Conservation (phyloP, 2,113 vertebrate species). For the Grantiella picta region DNA sequence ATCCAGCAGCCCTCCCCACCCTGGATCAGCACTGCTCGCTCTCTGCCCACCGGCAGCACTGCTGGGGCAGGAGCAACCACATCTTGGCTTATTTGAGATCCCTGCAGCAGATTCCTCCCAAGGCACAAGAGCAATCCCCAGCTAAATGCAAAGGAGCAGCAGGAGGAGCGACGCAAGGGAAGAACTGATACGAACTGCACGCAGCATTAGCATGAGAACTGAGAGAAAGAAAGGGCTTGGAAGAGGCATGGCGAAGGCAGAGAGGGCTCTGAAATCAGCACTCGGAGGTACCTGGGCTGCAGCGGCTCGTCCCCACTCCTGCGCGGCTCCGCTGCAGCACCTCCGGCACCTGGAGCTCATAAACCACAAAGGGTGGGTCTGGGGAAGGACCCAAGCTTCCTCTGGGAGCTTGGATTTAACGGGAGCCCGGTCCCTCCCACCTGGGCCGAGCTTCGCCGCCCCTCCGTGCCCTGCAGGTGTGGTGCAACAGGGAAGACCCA, state of each 20-base stretch:
- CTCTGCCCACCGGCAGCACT: neutral
- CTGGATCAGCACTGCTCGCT: accelerated
- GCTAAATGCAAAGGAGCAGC: neutral
- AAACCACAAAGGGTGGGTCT: neutral
- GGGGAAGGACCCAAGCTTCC: neutral
- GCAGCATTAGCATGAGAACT: accelerated
- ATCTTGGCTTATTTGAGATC: neutral
- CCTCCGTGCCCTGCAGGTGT: neutral
- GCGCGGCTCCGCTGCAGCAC: neutral
- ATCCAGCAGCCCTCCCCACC: neutral
- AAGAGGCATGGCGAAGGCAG: neutral
- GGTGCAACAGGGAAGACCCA: neutral
- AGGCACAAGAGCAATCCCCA: neutral
- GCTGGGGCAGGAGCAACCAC: neutral
- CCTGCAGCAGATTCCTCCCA: neutral
- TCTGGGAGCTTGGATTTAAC: conserved; percentile 1
- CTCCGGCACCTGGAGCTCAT: neutral
- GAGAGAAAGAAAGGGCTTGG: neutral
- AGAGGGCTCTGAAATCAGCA: accelerated
- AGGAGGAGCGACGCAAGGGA: neutral
- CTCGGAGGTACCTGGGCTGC: conserved; percentile 21
- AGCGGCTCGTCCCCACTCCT: neutral
- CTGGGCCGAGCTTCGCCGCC: conserved; percentile 32
- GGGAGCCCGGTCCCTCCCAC: conserved; percentile 46
- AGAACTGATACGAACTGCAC: neutral